Evolutionary conservation across 1,140 invertebrate species (phyloP), one percentile per base, ranked within the genome.

Genomic region (Akabosia matsudoensis): DNA sequence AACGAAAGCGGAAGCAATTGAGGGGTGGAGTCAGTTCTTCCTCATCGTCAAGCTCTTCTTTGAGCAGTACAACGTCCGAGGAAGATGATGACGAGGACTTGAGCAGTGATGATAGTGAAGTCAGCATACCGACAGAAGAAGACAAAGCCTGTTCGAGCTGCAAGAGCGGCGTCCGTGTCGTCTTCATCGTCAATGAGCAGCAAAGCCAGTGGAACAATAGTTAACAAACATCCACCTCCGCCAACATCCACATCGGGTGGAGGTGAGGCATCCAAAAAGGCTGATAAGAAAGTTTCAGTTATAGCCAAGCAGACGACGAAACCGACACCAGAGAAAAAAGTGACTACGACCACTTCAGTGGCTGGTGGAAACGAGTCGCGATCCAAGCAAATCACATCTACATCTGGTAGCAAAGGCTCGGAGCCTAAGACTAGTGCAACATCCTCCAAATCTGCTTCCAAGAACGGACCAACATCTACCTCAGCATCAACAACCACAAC

Each of bases 11-110:
- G 10, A 67, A 31, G n/a, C 10, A 30, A 30, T 22, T 67, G 3
- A 28, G 61, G 28, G 61, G 61, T 30, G 61, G 61, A 30, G 61
- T 28, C 30, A 16, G 7, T 22, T 30, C 61, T 22, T 7, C 3
- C 7, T 76, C 74, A 4, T 76, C 74, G 18, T 73, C 74, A 0
- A 73, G 73, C 1, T 70, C 61, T 0, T 73, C 52, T 7, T 26
- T 18, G 24, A 74, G 73, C 33, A 78, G 70, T n/a, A 72, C 3
- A 24, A 30, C 26, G 13, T 4, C 3, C 1, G 61, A 67, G 4
- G 61, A 67, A n/a, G 61, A 67, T 24, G 61, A 67, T 31, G 54
- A 56, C 54, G 37, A 45, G 37, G 54, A 61, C 2, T 22, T 70
- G 67, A 16, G 10, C 33, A 72, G 70, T 72, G 70, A 72, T 10